Evolutionary conservation across 2,797 vertebrate species (phyloP), one percentile per base, ranked within the genome.

Genomic region (Linurgus olivaceus): DNA sequence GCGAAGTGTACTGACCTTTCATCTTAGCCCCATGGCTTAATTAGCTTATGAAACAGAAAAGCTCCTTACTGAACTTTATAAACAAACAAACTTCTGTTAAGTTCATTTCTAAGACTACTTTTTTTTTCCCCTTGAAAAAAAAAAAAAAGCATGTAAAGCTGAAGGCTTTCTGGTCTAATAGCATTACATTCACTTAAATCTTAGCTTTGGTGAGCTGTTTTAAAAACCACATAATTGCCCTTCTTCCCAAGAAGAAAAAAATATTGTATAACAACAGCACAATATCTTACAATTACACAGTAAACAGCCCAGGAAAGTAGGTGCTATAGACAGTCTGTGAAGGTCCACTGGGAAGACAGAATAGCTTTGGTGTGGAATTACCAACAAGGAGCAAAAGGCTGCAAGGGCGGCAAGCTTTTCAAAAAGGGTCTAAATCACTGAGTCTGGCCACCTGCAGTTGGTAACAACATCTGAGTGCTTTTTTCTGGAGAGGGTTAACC

Each of bases 31-130:
- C 73, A 57, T 29, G 74, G 87, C 42, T 92, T 96, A 94, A 84
- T 76, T 94, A 92, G 91, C 95, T 97, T 95, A 96, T 90, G 92
- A 97, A 97, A 97, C 76, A 93, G 91, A 89, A 97, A 97, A 97
- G 95, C 85, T 94, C 63, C 93, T 96, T 96, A 95, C 73, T 35
- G 82, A 97, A 94, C 90, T 94, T 94, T 42, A 94, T 90, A 93
- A 97, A 92, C 87, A 96, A 97, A 96, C 68, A 95, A 96, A 94
- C 81, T 85, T 92, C 66, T 92, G 80, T 96, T 95, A 62, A 55
- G 35, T 91, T 93, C 55, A 90, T 91, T 66, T 73, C 55, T 75
- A 82, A 88, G 63, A 72, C 38, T 33, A 42, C 24, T 92, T 92
- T 81, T 96, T 94, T 96, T 94, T 84, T 37, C 20, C 3, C 10